Evolutionary conservation across 1,140 invertebrate species (phyloP), one percentile per base, ranked within the genome.

Genomic region (Bombus picipes): DNA sequence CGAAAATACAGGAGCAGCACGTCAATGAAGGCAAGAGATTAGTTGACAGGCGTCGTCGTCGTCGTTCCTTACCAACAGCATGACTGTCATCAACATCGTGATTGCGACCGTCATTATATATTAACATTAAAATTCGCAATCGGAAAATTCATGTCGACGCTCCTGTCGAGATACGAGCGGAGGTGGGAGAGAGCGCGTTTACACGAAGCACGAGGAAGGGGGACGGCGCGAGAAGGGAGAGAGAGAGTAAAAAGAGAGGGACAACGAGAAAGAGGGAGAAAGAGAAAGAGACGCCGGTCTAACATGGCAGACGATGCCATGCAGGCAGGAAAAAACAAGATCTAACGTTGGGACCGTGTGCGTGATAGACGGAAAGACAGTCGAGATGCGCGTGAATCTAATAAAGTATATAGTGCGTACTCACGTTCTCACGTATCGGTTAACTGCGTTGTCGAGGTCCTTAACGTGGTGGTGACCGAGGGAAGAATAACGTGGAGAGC

Each of bases 271-370:
- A 37, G 59, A 62, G 66, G 47, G 80, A 72, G 70, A 77, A 39
- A 32, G 65, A 86, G 75, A 68, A 71, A 89, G 81, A 85, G 80
- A 76, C 68, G 77, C 82, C 88, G 88, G 84, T 89, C 84, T 87
- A 89, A 89, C 87, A 89, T 89, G 88, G 88, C 87, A 89, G 84
- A 78, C 87, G 80, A 87, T 89, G 85, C 81, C 88, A 81, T 81
- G 88, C 87, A 87, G 88, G 88, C 85, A 87, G 85, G 89, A 90
- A 90, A 89, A 90, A 90, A 90, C 88, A 90, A 89, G 89, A 81
- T 89, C 80, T 89, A 90, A 89, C 68, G 68, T 87, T 65, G 57
- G 88, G 66, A 22, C 59, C 47, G 47, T 62, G 59, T 62, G 76
- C 53, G 88, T 66, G 71, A 82, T 53, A 68, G n/a, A 82, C 77